Conservation (phyloP, 2,113 vertebrate genomes). For the Myiozetetes cayanensis region DNA sequence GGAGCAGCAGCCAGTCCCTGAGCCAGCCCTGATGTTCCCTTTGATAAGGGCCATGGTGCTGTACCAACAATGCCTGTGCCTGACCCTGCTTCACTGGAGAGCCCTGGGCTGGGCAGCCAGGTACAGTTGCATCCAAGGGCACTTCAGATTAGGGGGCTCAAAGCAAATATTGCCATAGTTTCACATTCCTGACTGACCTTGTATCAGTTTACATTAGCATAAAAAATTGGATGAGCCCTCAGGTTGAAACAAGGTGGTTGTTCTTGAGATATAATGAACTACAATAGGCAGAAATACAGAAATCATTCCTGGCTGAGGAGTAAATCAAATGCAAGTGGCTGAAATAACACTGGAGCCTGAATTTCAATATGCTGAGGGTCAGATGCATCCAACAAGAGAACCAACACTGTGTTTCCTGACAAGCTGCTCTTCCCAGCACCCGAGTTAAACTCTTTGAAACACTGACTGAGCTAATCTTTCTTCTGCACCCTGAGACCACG, state of each 20-base stretch:
- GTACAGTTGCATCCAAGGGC: background rate
- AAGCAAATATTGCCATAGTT: background rate
- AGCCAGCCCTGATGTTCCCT: background rate
- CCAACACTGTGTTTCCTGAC: background rate
- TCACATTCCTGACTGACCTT: slow-evolving; percentile 10
- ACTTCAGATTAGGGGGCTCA: background rate
- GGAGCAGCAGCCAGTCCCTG: background rate
- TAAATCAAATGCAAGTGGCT: slow-evolving; percentile 16
- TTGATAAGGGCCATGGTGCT: background rate
- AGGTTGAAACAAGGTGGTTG: background rate
- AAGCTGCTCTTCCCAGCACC: background rate
- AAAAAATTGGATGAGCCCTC: background rate
- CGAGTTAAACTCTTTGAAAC: background rate
- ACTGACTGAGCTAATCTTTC: background rate
- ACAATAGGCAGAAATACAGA: background rate
- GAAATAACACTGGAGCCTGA: background rate
- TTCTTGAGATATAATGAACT: background rate
- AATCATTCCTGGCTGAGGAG: background rate
- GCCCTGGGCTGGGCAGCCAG: background rate
- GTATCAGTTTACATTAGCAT: background rate
- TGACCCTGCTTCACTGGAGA: background rate
- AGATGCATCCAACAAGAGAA: background rate
- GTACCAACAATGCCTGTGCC: background rate
- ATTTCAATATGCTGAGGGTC: background rate
- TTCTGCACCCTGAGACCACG: accelerated